Evolutionary conservation across 2,797 vertebrate species (phyloP), one percentile per base, ranked within the genome.

Genomic region (Phyllotis vaccarum): DNA sequence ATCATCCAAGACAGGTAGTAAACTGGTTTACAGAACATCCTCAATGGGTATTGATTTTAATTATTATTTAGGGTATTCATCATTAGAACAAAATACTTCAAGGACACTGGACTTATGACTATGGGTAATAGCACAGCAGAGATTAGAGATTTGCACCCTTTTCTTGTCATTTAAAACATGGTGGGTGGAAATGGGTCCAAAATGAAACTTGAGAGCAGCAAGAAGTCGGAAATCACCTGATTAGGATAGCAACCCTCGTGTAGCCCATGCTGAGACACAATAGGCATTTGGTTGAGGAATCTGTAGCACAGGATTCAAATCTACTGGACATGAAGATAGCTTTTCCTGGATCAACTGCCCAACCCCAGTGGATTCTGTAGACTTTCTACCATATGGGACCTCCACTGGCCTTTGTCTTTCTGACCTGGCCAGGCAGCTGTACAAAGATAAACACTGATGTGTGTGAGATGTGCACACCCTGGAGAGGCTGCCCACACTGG

Each of bases 31-130:
- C 34, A 46, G 11, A 37, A 46, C 6, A 43, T 9, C 27, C n/a
- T 81, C 40, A 58, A 3, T 74, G 22, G 31, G 11, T 34, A 49
- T 52, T 54, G 22, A n/a, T 74, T 85, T 95, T 95, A 90, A 85
- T 79, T 88, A 46, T 56, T 89, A 80, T 70, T 92, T 85, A 68
- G 62, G 60, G 86, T 95, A 80, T 34, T 76, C 40, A 43, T 49
- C 49, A 86, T 83, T 78, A 46, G 83, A 64, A 81, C 74, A 22
- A 68, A 96, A 60, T 27, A 62, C 8, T 31, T 7, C 60, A 34
- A 43, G 56, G 52, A 90, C 2, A 37, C n/a, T 34, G 29, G 19
- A n/a, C 13, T 82, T 49, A 49, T 49, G 58, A 12, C 64, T 86
- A 22, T 40, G 10, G 62, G 37, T 76, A 62, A 72, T 16, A 31